These are phyloP conservation scores for Pseudomyrmex cubaensis DNA, from an alignment of 1,140 invertebrate species.

Conservation along the genomic window DNA sequence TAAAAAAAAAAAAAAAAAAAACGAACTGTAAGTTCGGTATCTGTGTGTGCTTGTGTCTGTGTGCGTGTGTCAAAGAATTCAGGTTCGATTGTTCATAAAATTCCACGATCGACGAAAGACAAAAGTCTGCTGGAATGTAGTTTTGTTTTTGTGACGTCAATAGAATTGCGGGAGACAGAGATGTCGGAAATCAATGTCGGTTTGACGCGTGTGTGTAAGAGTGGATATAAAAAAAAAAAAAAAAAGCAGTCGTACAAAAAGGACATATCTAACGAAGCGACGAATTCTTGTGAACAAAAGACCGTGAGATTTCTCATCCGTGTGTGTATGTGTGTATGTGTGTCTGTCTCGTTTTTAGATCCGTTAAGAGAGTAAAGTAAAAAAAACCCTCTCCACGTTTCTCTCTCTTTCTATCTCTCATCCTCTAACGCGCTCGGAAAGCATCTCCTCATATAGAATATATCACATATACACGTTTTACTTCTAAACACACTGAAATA, in stretches of 20 bases:
- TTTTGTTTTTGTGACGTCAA: constrained; percentile 20
- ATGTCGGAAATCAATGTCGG: neutral
- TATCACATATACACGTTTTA: constrained; percentile 85
- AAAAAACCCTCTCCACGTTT: constrained; percentile 44
- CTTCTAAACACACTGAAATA: constrained; percentile 86
- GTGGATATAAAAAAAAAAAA: neutral
- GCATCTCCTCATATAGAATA: constrained; percentile 84
- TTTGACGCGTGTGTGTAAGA: neutral
- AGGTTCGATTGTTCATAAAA: constrained; percentile 74
- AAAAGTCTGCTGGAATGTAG: constrained; percentile 43
- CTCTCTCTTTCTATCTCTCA: constrained; percentile 49
- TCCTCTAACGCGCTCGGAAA: constrained; percentile 77
- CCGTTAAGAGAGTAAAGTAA: constrained; percentile 57
- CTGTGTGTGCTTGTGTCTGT: constrained; percentile 53
- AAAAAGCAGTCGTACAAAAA: constrained; percentile 14
- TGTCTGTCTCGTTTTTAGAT: constrained; percentile 47
- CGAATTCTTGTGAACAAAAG: constrained; percentile 73
- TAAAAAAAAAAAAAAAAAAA: neutral
- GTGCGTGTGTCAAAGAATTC: constrained; percentile 67
- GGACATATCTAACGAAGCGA: constrained; percentile 24
- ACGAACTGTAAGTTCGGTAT: constrained; percentile 42
- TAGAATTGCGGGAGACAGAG: constrained; percentile 47
- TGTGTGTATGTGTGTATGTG: constrained; percentile 13
- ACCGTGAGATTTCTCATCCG: constrained; percentile 55
- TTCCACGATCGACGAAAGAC: constrained; percentile 56